Evolutionary conservation across 2,113 vertebrate genomes (phyloP).

Genomic region (Phaethornis superciliosus): DNA sequence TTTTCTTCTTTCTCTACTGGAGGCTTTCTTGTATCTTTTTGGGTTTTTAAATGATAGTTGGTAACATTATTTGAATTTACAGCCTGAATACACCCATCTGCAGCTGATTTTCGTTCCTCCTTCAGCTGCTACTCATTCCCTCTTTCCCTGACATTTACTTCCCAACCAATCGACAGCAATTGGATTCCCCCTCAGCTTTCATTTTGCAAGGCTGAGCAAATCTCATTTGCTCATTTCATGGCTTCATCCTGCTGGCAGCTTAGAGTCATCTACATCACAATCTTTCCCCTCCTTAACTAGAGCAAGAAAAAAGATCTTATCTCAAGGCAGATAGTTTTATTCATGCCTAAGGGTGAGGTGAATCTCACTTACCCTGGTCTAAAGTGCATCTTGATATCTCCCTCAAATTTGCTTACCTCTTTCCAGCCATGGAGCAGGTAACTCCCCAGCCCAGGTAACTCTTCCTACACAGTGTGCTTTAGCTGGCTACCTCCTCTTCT

Average conservation of each 20-base stretch:
- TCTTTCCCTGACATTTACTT: neutral
- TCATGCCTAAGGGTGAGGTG: neutral
- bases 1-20: neutral
- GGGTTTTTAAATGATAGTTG: neutral
- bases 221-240: neutral
- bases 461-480: neutral
- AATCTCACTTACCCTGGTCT: neutral
- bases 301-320: neutral
- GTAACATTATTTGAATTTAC: neutral
- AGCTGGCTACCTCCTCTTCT: neutral
- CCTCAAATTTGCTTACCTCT: neutral
- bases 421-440: neutral
- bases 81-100: neutral
- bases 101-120: neutral
- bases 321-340: neutral
- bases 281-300: neutral
- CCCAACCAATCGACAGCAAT: neutral
- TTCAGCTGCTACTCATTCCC: neutral
- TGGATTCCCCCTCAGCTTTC: neutral
- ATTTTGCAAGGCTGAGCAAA: neutral
- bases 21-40: neutral
- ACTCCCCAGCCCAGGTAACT: neutral
- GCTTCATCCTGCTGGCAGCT: neutral
- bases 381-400: neutral
- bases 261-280: neutral